phyloP scores from a whole-genome alignment of 2,797 vertebrate genomes.

The Poeciliopsis infans region DNA sequence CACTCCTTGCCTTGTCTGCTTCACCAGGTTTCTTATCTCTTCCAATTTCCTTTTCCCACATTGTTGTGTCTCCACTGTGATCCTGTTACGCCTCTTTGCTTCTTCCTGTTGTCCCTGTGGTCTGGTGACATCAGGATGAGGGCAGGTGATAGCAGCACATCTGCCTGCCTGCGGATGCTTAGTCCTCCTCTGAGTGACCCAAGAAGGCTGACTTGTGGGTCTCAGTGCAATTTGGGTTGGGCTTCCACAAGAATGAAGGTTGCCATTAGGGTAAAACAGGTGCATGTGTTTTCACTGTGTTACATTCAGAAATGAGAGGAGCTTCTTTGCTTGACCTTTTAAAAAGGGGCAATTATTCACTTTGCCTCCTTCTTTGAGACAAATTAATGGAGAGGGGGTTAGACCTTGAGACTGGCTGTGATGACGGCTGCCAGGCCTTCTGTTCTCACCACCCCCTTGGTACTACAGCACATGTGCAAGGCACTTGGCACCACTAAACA shows the following conservation, averaged over 20 bases:
- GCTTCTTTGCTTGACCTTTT: constrained; percentile 48
- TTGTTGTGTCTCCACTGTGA: constrained; percentile 48
- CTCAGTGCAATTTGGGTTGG: constrained; percentile 27
- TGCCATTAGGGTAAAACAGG: constrained; percentile 63
- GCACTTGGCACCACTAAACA: constrained; percentile 65
- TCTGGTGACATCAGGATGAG: constrained; percentile 51
- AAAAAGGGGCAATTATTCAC: constrained; percentile 59
- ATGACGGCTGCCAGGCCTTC: constrained; percentile 70
- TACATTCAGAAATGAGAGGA: constrained; percentile 36
- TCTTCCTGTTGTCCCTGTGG: constrained; percentile 45
- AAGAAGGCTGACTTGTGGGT: constrained; percentile 37
- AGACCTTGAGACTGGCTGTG: constrained; percentile 47
- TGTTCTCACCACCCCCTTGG: constrained; percentile 67
- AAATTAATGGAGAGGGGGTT: constrained; percentile 31
- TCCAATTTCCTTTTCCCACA: constrained; percentile 65
- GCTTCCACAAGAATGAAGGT: constrained; percentile 48
- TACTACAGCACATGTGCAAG: constrained; percentile 70
- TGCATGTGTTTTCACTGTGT: constrained; percentile 48
- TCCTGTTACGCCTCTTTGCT: constrained; percentile 56
- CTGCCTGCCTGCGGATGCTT: constrained; percentile 49
- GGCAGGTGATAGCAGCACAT: constrained; percentile 74
- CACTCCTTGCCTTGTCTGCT: constrained; percentile 38
- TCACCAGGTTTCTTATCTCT: constrained; percentile 62
- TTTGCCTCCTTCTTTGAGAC: constrained; percentile 56
- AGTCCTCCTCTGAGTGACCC: constrained; percentile 28